phyloP scores from a whole-genome alignment of 2,888 invertebrate genomes.

The Rhagonycha lutea region DNA sequence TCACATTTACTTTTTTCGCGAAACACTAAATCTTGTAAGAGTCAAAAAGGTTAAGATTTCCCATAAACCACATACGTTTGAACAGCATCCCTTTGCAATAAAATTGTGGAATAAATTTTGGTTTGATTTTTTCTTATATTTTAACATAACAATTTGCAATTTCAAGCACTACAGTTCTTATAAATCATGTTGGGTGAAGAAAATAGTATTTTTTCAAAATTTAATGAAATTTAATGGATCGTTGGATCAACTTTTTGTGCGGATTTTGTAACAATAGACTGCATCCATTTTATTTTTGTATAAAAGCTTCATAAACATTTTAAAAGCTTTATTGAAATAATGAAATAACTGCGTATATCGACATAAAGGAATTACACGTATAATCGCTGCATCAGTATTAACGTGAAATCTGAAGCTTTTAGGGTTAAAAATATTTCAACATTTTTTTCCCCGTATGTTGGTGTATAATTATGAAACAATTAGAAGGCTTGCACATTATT shows the following conservation, averaged over 20 bases:
- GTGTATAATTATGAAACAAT: slow-evolving; percentile 7
- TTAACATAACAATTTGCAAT: slow-evolving; percentile 1
- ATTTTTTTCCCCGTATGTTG: background rate
- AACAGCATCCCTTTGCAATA: slow-evolving; percentile 15
- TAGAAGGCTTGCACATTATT: background rate
- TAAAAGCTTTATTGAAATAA: background rate
- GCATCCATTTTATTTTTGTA: background rate
- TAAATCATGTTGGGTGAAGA: background rate
- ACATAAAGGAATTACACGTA: slow-evolving; percentile 3
- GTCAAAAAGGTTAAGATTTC: slow-evolving; percentile 16
- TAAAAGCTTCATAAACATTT: background rate
- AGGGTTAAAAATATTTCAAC: too few species aligned
- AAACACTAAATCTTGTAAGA: slow-evolving; percentile 13
- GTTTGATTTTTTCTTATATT: background rate
- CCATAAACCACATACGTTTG: slow-evolving; percentile 14
- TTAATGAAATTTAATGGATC: background rate
- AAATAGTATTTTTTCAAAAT: background rate
- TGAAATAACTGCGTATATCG: background rate
- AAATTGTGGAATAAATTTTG: slow-evolving; percentile 12
- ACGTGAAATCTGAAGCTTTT: background rate
- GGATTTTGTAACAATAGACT: background rate
- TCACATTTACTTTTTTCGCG: slow-evolving; percentile 12
- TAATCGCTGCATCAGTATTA: background rate
- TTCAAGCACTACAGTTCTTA: background rate
- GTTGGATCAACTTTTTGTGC: background rate